Conservation (phyloP, 1,140 invertebrate genomes). For the Hermatobates lingyangjiaoensis region DNA sequence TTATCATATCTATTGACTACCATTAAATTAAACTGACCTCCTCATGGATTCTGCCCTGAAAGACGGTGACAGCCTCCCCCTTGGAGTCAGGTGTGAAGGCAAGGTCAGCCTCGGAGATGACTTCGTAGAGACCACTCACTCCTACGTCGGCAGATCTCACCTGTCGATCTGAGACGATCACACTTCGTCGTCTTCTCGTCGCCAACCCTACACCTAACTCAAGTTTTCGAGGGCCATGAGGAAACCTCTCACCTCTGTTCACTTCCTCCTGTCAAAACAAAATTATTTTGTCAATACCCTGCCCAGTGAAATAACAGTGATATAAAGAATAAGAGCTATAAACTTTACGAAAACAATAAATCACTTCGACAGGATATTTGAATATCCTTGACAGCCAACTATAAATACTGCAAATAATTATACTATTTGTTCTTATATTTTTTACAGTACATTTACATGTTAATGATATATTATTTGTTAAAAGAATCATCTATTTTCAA, state of each 20-base stretch:
- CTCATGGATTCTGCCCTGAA: slow-evolving; percentile 42
- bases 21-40: slow-evolving; percentile 35
- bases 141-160: slow-evolving; percentile 63
- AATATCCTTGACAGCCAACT: too few species aligned
- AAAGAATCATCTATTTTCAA: too few species aligned
- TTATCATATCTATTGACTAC: too few species aligned
- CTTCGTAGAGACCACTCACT: slow-evolving; percentile 64
- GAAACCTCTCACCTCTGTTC: slow-evolving; percentile 40
- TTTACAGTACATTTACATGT: too few species aligned
- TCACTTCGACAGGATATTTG: too few species aligned
- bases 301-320: too few species aligned
- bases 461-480: too few species aligned
- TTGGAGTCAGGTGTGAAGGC: slow-evolving; percentile 69
- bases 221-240: slow-evolving; percentile 57
- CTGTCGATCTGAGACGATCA: slow-evolving; percentile 48
- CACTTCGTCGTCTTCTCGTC: slow-evolving; percentile 35
- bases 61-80: slow-evolving; percentile 62
- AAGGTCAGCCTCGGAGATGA: slow-evolving; percentile 79
- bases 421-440: too few species aligned
- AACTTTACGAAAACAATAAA: too few species aligned
- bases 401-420: too few species aligned
- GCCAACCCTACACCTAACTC: slow-evolving; percentile 23
- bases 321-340: too few species aligned
- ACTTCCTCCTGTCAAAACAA: background rate
- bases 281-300: too few species aligned